Evolutionary conservation across 2,888 invertebrate species (phyloP).

Genomic region (Junonia oenone): DNA sequence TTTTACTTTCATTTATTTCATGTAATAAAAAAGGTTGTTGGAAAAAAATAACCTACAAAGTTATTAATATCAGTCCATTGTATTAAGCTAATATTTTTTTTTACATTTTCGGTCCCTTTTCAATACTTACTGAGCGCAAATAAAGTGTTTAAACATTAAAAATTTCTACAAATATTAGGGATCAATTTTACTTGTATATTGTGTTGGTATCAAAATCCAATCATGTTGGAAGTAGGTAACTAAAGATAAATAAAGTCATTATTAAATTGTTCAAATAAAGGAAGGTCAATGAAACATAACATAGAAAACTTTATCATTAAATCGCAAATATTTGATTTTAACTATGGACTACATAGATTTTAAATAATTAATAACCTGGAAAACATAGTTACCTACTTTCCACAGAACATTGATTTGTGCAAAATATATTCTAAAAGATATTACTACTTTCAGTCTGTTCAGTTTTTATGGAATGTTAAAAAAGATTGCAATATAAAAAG

Average conservation of each 20-base stretch:
- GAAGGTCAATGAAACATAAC: too few species aligned
- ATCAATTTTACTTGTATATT: neutral
- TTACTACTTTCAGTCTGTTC: constrained; percentile 25
- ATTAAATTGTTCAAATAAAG: too few species aligned
- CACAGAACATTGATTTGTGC: constrained; percentile 10
- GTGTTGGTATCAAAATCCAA: neutral
- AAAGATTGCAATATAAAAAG: constrained; percentile 11
- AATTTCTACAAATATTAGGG: neutral
- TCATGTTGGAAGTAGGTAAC: neutral
- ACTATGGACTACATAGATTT: neutral
- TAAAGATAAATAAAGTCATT: neutral
- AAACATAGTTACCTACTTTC: constrained; percentile 7
- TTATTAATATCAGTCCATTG: constrained; percentile 29
- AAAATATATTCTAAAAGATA: constrained; percentile 18
- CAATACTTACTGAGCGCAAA: constrained; percentile 20
- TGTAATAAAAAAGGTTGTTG: constrained; percentile 8
- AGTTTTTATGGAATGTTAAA: constrained; percentile 22
- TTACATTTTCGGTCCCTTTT: constrained; percentile 27
- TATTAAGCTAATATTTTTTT: constrained; percentile 26
- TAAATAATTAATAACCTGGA: neutral
- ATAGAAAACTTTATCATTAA: neutral
- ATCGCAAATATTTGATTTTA: neutral
- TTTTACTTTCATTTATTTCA: neutral
- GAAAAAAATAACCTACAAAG: constrained; percentile 16
- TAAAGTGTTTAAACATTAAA: constrained; percentile 8